A percentile compares a stretch with the other conserved stretches of the same genome.
Conservation (phyloP, 2,797 vertebrate genomes). For the Carapus acus region DNA sequence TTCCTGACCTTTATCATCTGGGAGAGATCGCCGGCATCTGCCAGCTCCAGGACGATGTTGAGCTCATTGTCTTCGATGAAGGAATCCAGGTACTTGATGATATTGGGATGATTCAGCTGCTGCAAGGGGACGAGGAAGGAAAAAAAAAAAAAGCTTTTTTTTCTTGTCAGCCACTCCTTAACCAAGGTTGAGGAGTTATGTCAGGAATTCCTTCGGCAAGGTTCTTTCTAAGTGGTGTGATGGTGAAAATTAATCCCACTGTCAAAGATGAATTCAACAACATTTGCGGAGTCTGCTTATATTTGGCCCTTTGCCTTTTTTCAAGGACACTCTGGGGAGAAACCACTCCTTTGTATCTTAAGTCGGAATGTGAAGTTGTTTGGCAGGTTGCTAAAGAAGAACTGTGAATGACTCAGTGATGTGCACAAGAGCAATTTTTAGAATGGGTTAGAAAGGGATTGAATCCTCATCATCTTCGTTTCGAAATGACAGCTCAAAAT, state of each 20-base stretch:
- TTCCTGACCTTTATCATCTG: constrained; percentile 90
- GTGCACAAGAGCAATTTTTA: no score
- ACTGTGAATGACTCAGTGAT: no score
- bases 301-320: neutral
- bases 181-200: no score
- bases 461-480: no score
- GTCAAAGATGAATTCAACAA: neutral
- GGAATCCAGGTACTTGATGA: constrained; percentile 92
- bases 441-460: no score
- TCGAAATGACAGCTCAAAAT: no score
- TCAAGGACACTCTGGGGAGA: no score
- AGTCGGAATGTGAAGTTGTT: no score
- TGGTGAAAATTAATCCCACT: neutral
- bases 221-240: no score
- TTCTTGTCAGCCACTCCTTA: no score
- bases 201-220: neutral
- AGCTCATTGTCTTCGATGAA: constrained; percentile 91
- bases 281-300: neutral
- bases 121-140: constrained; percentile 38
- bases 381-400: no score
- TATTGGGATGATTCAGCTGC: constrained; percentile 87
- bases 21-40: constrained; percentile 87
- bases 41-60: constrained; percentile 90
- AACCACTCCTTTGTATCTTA: no score
- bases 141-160: neutral